A percentile compares a stretch with the other conserved stretches of the same genome.
phyloP scores from a whole-genome alignment of 2,797 vertebrate species.

The Urocyon cinereoargenteus region DNA sequence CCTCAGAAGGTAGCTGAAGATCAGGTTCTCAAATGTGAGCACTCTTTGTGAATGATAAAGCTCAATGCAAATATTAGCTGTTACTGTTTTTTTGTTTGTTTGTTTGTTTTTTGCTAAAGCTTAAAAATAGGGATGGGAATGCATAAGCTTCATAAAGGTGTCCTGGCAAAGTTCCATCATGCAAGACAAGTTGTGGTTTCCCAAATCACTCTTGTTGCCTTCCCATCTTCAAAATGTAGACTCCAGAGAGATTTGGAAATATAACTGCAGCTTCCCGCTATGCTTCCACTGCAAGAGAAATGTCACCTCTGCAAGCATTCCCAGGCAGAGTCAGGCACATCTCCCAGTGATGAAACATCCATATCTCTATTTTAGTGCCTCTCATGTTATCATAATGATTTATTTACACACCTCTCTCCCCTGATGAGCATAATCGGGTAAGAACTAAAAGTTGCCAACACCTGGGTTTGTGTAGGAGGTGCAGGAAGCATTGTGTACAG shows the following conservation, averaged over 20 bases:
- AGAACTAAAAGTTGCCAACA: not conserved
- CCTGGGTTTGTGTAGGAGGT: not conserved
- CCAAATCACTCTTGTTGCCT: not conserved
- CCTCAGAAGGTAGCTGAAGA: not conserved
- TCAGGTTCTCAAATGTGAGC: not conserved
- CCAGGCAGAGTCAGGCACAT: not conserved
- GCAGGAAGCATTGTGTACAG: not conserved
- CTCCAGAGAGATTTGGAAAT: not conserved
- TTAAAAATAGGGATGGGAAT: not conserved
- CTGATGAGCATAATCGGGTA: not conserved
- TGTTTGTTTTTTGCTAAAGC: not conserved
- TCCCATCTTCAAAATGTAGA: not conserved
- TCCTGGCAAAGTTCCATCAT: not conserved
- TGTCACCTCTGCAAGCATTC: not conserved
- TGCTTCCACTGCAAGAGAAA: not conserved
- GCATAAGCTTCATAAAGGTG: not conserved
- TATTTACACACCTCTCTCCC: not conserved
- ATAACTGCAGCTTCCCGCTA: not conserved
- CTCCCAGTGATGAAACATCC: not conserved
- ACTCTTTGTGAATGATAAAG: not conserved
- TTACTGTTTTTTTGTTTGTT: not conserved
- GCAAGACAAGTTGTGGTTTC: not conserved
- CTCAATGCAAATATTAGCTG: not conserved
- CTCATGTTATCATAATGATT: not conserved
- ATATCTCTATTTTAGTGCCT: not conserved